Evolutionary conservation across 2,888 invertebrate genomes (phyloP).

Genomic region (Bombylius discolor): DNA sequence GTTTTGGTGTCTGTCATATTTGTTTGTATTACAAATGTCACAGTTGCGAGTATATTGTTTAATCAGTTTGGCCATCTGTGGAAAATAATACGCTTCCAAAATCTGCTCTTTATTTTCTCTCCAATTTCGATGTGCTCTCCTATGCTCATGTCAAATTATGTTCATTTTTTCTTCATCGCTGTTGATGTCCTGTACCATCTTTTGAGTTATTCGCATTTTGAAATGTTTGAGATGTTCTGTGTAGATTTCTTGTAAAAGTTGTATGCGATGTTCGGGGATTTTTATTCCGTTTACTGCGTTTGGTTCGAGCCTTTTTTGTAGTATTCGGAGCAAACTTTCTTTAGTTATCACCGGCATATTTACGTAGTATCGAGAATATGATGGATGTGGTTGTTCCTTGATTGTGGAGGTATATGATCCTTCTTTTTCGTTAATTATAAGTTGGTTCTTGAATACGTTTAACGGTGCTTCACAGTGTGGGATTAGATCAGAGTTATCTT

Average conservation of each 20-base stretch:
- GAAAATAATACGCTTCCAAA: neutral
- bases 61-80: neutral
- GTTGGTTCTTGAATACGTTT: neutral
- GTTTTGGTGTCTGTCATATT: neutral
- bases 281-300: constrained; percentile 4
- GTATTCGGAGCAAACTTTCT: neutral
- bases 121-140: constrained; percentile 2
- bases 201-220: constrained; percentile 4
- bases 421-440: neutral
- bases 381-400: neutral
- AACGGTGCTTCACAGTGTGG: neutral
- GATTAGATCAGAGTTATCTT: neutral
- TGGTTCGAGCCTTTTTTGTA: neutral
- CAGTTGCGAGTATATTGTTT: neutral
- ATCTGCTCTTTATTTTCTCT: constrained; percentile 3
- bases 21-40: neutral
- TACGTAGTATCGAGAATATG: neutral
- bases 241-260: constrained; percentile 5
- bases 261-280: constrained; percentile 3
- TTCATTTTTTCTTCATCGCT: constrained; percentile 1
- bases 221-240: constrained; percentile 1
- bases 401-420: too few relatives aligned
- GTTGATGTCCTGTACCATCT: constrained; percentile 1
- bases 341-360: neutral
- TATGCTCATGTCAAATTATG: constrained; percentile 5